A percentile compares a stretch with the other conserved stretches of the same genome.
phyloP scores from a whole-genome alignment of 1,140 invertebrate genomes.

The Drosophila arizonae region DNA sequence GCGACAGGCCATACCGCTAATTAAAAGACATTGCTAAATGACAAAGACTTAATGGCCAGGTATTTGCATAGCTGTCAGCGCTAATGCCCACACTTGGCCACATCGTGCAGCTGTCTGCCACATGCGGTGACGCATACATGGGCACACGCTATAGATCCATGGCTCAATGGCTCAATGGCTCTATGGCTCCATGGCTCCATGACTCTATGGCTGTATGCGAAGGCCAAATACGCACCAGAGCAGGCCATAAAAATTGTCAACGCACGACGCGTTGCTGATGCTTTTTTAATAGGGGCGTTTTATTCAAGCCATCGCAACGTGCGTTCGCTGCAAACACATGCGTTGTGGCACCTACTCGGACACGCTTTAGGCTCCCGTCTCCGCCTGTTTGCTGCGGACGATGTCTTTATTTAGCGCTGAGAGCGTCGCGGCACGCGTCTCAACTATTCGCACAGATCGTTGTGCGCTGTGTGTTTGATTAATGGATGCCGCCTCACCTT shows the following conservation, averaged over 20 bases:
- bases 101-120: conserved; percentile 33
- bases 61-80: conserved; percentile 78
- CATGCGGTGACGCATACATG: conserved; percentile 27
- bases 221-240: conserved; percentile 70
- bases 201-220: not conserved
- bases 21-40: conserved; percentile 79
- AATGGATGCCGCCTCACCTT: conserved; percentile 49
- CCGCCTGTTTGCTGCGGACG: conserved; percentile 12
- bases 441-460: conserved; percentile 47
- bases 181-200: no score
- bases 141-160: no score
- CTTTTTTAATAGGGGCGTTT: conserved; percentile 72
- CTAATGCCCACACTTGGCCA: conserved; percentile 74
- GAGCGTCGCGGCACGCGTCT: conserved; percentile 38
- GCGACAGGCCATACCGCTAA: conserved; percentile 58
- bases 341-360: conserved; percentile 46
- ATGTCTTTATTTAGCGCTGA: conserved; percentile 53
- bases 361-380: conserved; percentile 3
- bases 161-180: no score
- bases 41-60: conserved; percentile 73
- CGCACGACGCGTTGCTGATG: conserved; percentile 41
- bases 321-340: conserved; percentile 47
- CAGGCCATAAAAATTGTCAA: conserved; percentile 76
- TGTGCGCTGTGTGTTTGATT: conserved; percentile 41
- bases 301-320: conserved; percentile 62